Conservation (phyloP, 2,797 vertebrate species). For the Allobates femoralis region DNA sequence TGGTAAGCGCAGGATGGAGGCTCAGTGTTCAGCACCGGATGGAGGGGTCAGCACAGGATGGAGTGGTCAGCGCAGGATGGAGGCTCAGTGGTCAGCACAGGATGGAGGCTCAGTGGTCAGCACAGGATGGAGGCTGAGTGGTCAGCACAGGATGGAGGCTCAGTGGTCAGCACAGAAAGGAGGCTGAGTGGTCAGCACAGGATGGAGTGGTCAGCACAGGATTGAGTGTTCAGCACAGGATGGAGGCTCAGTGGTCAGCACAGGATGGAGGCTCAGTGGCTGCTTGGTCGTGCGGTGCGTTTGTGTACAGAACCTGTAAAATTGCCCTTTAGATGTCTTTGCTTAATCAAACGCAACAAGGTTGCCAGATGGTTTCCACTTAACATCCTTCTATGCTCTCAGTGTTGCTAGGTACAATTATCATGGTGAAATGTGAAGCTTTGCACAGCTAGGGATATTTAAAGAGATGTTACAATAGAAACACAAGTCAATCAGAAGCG, state of each 20-base stretch:
- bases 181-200: too few species aligned
- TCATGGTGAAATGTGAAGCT: constrained; percentile 1
- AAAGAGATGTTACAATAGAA: background rate
- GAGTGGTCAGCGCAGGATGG: too few species aligned
- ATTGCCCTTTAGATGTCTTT: background rate
- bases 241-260: background rate
- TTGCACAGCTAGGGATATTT: background rate
- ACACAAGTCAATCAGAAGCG: background rate
- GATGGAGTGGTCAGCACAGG: too few species aligned
- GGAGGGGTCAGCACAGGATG: too few species aligned
- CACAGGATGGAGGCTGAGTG: too few species aligned
- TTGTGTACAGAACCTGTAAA: background rate
- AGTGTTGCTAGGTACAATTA: constrained; percentile 18
- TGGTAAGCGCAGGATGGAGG: too few species aligned
- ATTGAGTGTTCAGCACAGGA: too few species aligned
- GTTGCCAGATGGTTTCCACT: background rate
- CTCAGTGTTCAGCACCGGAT: too few species aligned
- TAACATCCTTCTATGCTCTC: background rate
- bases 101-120: too few species aligned
- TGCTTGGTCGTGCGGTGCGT: background rate
- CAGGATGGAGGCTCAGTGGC: background rate
- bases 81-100: too few species aligned
- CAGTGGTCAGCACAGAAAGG: too few species aligned
- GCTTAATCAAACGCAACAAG: background rate
- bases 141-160: too few species aligned